phyloP scores from a whole-genome alignment of 2,888 invertebrate species.

The Sturmia bella region DNA sequence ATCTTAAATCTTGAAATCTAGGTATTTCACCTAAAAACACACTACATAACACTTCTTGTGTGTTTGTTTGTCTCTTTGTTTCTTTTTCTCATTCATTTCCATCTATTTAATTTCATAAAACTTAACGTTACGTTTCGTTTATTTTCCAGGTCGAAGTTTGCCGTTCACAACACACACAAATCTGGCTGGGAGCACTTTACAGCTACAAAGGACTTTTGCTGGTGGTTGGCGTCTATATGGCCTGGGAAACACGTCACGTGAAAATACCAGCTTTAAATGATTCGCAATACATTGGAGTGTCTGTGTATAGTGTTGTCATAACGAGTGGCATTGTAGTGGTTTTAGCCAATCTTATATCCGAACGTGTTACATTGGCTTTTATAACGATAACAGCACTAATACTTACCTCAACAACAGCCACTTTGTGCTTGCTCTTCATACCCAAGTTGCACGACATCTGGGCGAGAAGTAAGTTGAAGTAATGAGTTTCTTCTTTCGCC shows the following conservation, averaged over 20 bases:
- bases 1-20: conserved; percentile 7
- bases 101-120: not conserved
- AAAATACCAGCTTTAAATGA: conserved; percentile 96
- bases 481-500: not conserved
- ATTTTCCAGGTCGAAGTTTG: conserved; percentile 91
- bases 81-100: not conserved
- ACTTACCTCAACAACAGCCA: conserved; percentile 92
- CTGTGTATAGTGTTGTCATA: conserved; percentile 95
- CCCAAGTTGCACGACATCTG: conserved; percentile 91
- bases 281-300: conserved; percentile 96
- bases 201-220: conserved; percentile 94
- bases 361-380: conserved; percentile 90
- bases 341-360: conserved; percentile 92
- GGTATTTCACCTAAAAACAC: conserved; percentile 2
- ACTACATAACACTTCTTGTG: not conserved
- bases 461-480: conserved; percentile 83
- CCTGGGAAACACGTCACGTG: conserved; percentile 96
- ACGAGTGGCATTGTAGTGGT: conserved; percentile 93
- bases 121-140: conserved; percentile 11
- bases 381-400: conserved; percentile 92
- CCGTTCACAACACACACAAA: conserved; percentile 91
- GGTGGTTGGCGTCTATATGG: conserved; percentile 96
- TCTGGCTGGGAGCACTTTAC: conserved; percentile 95
- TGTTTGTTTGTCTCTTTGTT: not conserved
- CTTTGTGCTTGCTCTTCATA: conserved; percentile 91